These are phyloP conservation scores for Ivindomyrus marchei DNA, from an alignment of 2,113 vertebrate genomes.

Conservation along the genomic window DNA sequence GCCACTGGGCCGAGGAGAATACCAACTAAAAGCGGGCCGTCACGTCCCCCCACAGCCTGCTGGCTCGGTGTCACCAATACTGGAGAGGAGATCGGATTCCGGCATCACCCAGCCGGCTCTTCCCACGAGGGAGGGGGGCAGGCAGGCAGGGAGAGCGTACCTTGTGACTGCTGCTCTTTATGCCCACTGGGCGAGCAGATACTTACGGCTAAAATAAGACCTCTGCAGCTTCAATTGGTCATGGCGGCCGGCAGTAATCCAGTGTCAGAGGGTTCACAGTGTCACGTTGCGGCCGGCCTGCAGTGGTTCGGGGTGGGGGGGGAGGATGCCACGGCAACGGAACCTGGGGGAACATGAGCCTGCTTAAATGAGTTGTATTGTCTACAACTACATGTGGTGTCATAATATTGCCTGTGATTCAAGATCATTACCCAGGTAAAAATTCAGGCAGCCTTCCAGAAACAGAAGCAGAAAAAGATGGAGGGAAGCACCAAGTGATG, in stretches of 20 bases:
- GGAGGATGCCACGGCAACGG: not conserved
- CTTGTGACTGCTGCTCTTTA: conserved; percentile 59
- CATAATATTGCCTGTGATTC: not conserved
- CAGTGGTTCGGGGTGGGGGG: not conserved
- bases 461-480: not conserved
- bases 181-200: conserved; percentile 38
- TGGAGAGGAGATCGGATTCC: not conserved
- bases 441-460: not conserved
- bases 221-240: conserved; percentile 30
- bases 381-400: not conserved
- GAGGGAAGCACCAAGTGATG: not conserved
- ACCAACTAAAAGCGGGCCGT: conserved; percentile 17
- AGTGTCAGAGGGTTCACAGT: conserved; percentile 21
- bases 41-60: not conserved
- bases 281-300: not conserved
- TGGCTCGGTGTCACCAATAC: conserved; percentile 7
- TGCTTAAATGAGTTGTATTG: conserved; percentile 17
- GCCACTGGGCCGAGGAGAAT: not conserved
- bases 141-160: conserved; percentile 19
- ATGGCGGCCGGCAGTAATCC: conserved; percentile 16
- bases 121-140: conserved; percentile 28
- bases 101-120: conserved; percentile 21
- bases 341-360: not conserved
- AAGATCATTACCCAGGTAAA: not conserved
- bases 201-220: conserved; percentile 57